Conservation (phyloP, 2,888 invertebrate genomes). For the Xestia sexstrigata region DNA sequence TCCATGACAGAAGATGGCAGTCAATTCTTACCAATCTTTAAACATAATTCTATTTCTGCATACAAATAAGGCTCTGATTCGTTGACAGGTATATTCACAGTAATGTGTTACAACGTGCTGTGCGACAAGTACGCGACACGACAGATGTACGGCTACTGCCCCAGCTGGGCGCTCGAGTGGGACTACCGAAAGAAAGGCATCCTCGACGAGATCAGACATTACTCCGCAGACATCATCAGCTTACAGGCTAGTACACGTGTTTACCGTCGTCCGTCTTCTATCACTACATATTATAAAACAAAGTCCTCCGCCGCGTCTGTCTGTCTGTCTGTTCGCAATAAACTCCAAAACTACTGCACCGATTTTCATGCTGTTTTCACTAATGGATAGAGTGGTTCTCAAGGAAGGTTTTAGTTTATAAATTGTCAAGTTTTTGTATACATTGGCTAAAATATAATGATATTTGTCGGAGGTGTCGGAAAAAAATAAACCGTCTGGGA, state of each 20-base stretch:
- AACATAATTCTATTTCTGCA: not conserved
- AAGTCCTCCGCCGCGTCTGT: too few relatives aligned
- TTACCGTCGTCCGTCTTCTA: not conserved
- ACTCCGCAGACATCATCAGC: constrained; percentile 99
- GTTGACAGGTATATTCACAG: constrained; percentile 97
- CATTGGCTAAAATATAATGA: too few relatives aligned
- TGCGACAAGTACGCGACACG: constrained; percentile 99
- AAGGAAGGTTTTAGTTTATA: too few relatives aligned
- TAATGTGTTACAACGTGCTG: constrained; percentile 99
- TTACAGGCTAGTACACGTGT: constrained; percentile 86
- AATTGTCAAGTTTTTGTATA: too few relatives aligned
- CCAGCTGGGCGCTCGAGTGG: constrained; percentile 99
- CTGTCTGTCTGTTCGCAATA: too few relatives aligned
- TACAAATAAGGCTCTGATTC: constrained; percentile 10
- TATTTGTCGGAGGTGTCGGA: too few relatives aligned
- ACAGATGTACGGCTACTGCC: constrained; percentile 99
- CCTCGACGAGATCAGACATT: constrained; percentile 98
- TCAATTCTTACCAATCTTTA: not conserved
- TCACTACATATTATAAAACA: too few relatives aligned
- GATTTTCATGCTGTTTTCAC: too few relatives aligned
- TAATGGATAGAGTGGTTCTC: too few relatives aligned
- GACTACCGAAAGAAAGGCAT: constrained; percentile 99
- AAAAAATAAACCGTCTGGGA: too few relatives aligned
- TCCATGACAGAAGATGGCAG: not conserved
- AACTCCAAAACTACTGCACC: too few relatives aligned